Evolutionary conservation across 2,888 invertebrate species (phyloP).

Genomic region (Lissocephala sabroskyi): DNA sequence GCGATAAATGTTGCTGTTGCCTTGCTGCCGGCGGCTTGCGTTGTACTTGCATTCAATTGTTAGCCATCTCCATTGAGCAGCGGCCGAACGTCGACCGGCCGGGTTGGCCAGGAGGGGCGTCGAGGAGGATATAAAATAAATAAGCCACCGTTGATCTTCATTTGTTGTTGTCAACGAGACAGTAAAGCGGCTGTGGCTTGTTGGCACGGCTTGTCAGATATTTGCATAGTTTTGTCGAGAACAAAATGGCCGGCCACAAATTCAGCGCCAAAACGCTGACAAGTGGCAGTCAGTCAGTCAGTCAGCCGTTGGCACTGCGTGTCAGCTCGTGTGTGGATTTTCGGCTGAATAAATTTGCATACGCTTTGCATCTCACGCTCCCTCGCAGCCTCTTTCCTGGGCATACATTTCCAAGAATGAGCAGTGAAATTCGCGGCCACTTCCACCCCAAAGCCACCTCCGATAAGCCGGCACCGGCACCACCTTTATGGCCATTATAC

Average conservation of each 20-base stretch:
- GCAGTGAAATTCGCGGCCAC: slow-evolving; percentile 28
- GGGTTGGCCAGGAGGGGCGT: no score
- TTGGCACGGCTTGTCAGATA: slow-evolving; percentile 48
- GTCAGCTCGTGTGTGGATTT: slow-evolving; percentile 1
- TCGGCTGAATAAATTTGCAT: slow-evolving; percentile 48
- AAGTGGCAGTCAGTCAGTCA: slow-evolving; percentile 54
- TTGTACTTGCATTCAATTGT: no score
- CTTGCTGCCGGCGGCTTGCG: no score
- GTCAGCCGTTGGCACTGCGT: slow-evolving; percentile 8
- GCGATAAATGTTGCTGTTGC: slow-evolving; percentile 60
- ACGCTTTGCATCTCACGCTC: slow-evolving; percentile 55
- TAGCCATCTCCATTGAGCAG: no score
- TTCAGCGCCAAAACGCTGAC: slow-evolving; percentile 43
- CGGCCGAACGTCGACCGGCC: no score
- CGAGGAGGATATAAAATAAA: slow-evolving; percentile 47
- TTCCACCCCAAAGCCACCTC: slow-evolving; percentile 10
- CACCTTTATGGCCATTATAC: slow-evolving; percentile 62
- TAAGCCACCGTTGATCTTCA: slow-evolving; percentile 57
- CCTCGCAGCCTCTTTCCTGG: slow-evolving; percentile 8
- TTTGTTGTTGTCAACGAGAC: slow-evolving; percentile 57
- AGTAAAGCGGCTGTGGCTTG: slow-evolving; percentile 34
- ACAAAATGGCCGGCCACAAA: slow-evolving; percentile 40
- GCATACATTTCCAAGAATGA: slow-evolving; percentile 20
- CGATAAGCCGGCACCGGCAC: slow-evolving; percentile 18
- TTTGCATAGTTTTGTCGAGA: slow-evolving; percentile 53